phyloP scores from a whole-genome alignment of 2,888 invertebrate species.

The Chorisops tibialis region DNA sequence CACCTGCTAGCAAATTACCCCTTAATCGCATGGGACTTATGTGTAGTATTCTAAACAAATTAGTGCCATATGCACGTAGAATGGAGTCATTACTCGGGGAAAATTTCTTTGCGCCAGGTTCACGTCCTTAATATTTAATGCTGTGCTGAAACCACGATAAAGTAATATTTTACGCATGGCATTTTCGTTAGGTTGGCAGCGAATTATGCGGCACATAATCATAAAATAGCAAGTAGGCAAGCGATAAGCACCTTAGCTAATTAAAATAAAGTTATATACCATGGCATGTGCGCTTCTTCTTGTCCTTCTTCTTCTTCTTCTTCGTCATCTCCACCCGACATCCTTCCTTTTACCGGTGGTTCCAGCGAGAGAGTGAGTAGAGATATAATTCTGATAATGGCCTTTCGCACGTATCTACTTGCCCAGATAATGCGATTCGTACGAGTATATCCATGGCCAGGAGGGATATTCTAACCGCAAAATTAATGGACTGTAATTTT shows the following conservation, averaged over 20 bases:
- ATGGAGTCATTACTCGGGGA: neutral
- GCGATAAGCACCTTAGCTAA: slow-evolving; percentile 21
- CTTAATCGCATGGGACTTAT: slow-evolving; percentile 17
- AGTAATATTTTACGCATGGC: slow-evolving; percentile 9
- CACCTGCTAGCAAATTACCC: slow-evolving; percentile 21
- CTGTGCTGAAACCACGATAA: neutral
- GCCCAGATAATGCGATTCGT: slow-evolving; percentile 17
- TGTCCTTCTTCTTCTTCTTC: too few species aligned
- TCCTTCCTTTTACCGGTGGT: neutral
- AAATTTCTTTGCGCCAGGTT: neutral
- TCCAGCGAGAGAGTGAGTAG: neutral
- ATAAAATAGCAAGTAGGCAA: slow-evolving; percentile 15
- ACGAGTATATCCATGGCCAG: neutral
- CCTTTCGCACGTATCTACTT: slow-evolving; percentile 15
- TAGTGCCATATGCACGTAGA: slow-evolving; percentile 12
- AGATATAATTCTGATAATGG: slow-evolving; percentile 27
- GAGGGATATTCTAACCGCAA: slow-evolving; percentile 21
- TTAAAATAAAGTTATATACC: slow-evolving; percentile 25
- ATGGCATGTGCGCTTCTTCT: too few species aligned
- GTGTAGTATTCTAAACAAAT: slow-evolving; percentile 23
- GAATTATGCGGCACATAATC: slow-evolving; percentile 5
- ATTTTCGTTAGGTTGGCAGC: neutral
- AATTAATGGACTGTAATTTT: slow-evolving; percentile 28
- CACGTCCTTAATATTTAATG: neutral
- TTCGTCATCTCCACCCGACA: too few species aligned